Evolutionary conservation across 2,113 vertebrate genomes (phyloP).

Genomic region (Eidolon helvum): DNA sequence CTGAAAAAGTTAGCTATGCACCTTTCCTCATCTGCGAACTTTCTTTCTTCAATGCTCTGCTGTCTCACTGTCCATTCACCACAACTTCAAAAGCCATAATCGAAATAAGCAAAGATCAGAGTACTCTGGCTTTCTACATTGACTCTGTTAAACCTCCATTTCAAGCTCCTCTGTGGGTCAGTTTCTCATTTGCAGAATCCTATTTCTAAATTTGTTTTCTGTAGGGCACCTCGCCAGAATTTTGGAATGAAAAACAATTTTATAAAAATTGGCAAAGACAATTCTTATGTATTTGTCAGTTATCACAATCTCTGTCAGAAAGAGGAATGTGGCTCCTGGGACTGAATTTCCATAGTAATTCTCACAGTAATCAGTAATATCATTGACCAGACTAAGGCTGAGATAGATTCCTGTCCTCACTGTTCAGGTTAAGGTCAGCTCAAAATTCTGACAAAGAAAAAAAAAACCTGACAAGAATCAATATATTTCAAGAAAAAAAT

Average conservation of each 20-base stretch:
- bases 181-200: background rate
- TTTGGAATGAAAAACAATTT: slow-evolving; percentile 36
- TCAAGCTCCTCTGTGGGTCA: background rate
- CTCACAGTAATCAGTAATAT: background rate
- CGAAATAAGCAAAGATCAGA: background rate
- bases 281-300: background rate
- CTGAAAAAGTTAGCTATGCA: background rate
- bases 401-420: background rate
- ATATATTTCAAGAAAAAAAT: background rate
- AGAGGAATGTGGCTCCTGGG: background rate
- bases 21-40: background rate
- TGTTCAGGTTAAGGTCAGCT: background rate
- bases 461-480: background rate
- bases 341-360: background rate
- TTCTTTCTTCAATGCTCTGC: background rate
- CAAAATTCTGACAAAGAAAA: background rate
- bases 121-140: background rate
- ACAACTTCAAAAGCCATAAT: background rate
- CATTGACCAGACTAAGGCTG: background rate
- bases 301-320: background rate
- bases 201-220: background rate
- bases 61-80: background rate
- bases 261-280: background rate
- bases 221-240: background rate
- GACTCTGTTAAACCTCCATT: background rate